Conservation (phyloP, 1,140 invertebrate species). For the Eriosoma lanigerum region DNA sequence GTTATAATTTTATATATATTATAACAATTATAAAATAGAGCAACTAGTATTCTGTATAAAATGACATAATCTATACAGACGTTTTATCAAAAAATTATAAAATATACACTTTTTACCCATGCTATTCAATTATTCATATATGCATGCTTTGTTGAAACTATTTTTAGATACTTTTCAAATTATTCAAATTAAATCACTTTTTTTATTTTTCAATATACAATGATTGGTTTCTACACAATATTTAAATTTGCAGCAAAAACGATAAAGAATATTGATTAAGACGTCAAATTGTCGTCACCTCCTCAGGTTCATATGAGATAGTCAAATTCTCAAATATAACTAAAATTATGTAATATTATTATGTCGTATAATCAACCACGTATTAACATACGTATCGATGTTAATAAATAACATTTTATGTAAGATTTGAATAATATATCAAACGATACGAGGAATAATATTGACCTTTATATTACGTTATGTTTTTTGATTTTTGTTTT, state of each 20-base stretch:
- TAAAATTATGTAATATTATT: background rate
- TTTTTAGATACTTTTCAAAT: background rate
- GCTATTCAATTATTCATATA: background rate
- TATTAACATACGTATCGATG: background rate
- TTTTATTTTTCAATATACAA: too few species aligned
- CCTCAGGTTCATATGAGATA: too few species aligned
- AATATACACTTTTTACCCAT: too few species aligned
- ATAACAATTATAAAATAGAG: too few species aligned
- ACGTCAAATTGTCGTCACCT: background rate
- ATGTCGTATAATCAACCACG: too few species aligned
- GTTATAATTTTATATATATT: too few species aligned
- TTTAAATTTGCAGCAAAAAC: background rate
- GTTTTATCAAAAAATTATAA: too few species aligned
- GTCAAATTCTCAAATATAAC: background rate
- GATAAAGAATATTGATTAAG: background rate
- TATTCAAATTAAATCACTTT: background rate
- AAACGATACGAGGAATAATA: background rate
- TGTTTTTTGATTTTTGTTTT: background rate
- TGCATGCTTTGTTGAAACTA: background rate
- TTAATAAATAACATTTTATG: background rate
- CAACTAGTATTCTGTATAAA: too few species aligned
- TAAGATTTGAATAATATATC: background rate
- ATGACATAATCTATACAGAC: too few species aligned
- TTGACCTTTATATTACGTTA: background rate
- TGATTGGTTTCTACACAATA: background rate